These are phyloP conservation scores for Chironomus tentans DNA, from an alignment of 2,888 invertebrate genomes.

Conservation along the genomic window DNA sequence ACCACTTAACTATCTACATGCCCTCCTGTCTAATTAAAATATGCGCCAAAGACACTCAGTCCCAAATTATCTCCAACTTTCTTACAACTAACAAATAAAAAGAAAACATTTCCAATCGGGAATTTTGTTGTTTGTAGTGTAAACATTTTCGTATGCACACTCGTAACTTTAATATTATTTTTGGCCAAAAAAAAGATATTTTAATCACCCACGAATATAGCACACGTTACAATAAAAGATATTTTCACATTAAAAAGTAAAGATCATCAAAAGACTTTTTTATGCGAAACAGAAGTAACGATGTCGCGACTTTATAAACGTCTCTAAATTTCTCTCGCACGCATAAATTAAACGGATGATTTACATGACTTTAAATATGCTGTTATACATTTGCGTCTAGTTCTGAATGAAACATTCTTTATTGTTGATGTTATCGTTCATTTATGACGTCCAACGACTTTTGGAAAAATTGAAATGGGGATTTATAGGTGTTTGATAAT, in stretches of 20 bases:
- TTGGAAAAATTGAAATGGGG: too few relatives aligned
- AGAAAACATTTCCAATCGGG: background rate
- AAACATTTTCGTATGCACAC: background rate
- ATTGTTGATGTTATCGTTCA: background rate
- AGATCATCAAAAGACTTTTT: background rate
- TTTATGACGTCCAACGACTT: too few relatives aligned
- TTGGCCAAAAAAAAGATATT: background rate
- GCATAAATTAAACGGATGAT: too few relatives aligned
- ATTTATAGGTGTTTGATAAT: too few relatives aligned
- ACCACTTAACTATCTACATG: too few relatives aligned
- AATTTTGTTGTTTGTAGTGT: background rate
- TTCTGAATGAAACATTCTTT: background rate
- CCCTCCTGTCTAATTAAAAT: too few relatives aligned
- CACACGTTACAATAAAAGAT: background rate
- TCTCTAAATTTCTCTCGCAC: background rate
- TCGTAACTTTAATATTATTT: background rate
- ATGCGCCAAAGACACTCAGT: too few relatives aligned
- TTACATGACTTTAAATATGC: too few relatives aligned
- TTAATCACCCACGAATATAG: too few relatives aligned
- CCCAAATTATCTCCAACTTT: too few relatives aligned
- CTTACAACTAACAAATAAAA: too few relatives aligned
- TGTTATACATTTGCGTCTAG: too few relatives aligned
- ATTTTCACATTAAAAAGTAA: background rate
- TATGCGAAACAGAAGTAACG: conserved; percentile 19
- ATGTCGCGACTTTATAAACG: conserved; percentile 1